These are phyloP conservation scores for Morbakka virulenta DNA, from an alignment of 30 jellyfish, hydroid and myxozoan species.

Conservation along the genomic window DNA sequence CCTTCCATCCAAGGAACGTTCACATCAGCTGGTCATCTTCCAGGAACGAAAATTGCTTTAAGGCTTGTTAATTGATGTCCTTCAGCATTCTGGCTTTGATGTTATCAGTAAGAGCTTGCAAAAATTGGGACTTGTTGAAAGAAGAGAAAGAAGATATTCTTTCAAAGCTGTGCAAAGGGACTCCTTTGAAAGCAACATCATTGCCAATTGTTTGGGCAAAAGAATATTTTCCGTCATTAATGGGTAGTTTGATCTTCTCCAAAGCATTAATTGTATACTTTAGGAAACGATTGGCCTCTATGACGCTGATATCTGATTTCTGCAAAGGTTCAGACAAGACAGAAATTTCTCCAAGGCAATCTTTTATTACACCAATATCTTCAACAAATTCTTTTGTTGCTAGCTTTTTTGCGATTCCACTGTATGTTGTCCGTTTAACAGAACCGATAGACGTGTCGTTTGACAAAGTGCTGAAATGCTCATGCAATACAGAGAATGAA, in stretches of 20 bases:
- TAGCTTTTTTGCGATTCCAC: background rate
- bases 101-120: background rate
- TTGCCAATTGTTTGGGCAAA: background rate
- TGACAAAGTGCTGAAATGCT: constrained; percentile 5
- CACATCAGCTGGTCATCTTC: no score
- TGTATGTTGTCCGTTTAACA: background rate
- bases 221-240: background rate
- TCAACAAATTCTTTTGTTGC: background rate
- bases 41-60: no score
- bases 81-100: background rate
- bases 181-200: background rate
- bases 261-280: background rate
- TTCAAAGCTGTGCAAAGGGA: no score
- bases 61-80: no score
- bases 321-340: background rate
- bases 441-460: constrained; percentile 8
- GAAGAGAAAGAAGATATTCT: background rate
- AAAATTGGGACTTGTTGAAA: background rate
- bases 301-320: background rate
- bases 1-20: no score
- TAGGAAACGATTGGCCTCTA: constrained; percentile 11
- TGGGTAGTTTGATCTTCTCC: background rate
- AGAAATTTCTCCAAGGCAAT: background rate
- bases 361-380: background rate
- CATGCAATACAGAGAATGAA: background rate